These are phyloP conservation scores for Rhinoraja longicauda DNA, from an alignment of 2,797 vertebrate genomes.

Conservation along the genomic window DNA sequence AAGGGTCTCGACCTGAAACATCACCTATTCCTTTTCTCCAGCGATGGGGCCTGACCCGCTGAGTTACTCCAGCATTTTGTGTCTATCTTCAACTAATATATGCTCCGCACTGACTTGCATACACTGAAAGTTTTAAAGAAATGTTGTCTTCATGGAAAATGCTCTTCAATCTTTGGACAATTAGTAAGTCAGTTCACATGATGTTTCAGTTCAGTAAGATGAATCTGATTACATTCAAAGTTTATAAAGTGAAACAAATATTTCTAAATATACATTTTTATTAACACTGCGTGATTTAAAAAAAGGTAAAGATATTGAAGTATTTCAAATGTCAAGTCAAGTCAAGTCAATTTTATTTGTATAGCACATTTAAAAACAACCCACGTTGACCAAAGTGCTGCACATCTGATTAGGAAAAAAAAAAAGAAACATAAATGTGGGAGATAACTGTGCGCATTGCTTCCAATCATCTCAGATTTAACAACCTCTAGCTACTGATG, in stretches of 20 bases:
- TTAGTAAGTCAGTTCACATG: background rate
- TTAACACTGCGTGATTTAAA: background rate
- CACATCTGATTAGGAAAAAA: no score
- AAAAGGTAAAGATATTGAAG: background rate
- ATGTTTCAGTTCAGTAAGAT: background rate
- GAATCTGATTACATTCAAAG: background rate
- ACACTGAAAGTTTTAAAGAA: background rate
- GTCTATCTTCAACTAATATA: no score
- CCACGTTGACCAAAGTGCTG: no score
- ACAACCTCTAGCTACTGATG: background rate
- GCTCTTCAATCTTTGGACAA: background rate
- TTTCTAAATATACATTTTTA: background rate
- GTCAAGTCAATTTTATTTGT: no score
- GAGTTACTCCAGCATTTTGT: no score
- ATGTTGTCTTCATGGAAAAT: background rate
- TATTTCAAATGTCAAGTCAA: no score
- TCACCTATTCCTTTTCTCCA: no score
- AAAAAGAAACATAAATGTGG: no score
- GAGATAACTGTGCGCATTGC: background rate
- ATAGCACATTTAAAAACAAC: no score
- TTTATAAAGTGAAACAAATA: slow-evolving; percentile 9
- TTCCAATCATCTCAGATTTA: background rate
- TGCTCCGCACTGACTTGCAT: background rate
- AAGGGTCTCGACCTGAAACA: no score
- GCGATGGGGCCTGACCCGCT: no score